Evolutionary conservation across 1,140 invertebrate genomes (phyloP), one percentile per base, ranked within the genome.

Genomic region (Caerostris extrusa): DNA sequence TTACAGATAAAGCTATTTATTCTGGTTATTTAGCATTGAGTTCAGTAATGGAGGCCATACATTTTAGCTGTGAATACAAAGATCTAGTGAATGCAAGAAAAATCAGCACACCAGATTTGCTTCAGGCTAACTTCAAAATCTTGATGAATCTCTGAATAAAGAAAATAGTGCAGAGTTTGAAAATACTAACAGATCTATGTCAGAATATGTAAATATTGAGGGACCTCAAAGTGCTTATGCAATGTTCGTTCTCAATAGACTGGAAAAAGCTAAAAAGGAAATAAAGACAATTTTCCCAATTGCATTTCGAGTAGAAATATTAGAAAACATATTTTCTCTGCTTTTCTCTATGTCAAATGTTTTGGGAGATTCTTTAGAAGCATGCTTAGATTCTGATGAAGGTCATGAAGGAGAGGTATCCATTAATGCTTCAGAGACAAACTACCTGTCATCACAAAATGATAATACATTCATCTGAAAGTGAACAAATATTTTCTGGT

Each of bases 291-390:
- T 96, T 19, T 95, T 95, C 71, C 96, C 96, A 7, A 90, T 96
- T 82, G 95, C 95, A 19, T 96, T 95, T 91, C 94, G 96, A 12
- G 94, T 96, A 4, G 96, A 96, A 95, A 95, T 96, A 12, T 85
- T 96, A 91, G 96, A 96, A 95, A 96, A 96, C 95, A 95, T 96
- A 7, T 96, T 96, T 95, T 95, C 96, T 53, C 93, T 96, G 61
- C 94, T 96, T 55, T 96, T 96, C 95, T 92, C 96, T 7, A 96
- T 95, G 61, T 95, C 95, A 90, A 95, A 95, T 90, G 95, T 96
- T 93, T 94, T 96, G 83, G 95, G 95, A 83, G 95, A 96, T 56
- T 61, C 69, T 7, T 6, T 64, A 0, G 92, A 88, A 56, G 55
- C 82, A 17, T 82, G 6, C 53, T 67, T 61, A 17, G 87, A 90